Conservation (phyloP, 2,888 invertebrate species). For the Euplexia lucipara region DNA sequence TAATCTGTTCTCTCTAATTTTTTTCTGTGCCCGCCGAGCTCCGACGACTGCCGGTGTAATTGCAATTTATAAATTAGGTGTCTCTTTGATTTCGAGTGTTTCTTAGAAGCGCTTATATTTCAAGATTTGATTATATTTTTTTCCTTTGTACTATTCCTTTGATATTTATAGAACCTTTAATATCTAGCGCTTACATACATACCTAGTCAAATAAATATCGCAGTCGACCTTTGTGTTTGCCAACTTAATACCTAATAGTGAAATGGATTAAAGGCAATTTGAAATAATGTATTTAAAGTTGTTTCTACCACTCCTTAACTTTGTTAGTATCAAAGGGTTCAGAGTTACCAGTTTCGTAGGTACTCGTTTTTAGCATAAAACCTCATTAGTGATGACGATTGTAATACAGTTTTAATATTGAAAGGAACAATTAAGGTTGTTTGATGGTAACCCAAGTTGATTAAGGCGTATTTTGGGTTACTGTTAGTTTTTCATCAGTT, state of each 20-base stretch:
- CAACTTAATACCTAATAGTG: constrained; percentile 57
- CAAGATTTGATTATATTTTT: constrained; percentile 79
- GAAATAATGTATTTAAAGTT: constrained; percentile 61
- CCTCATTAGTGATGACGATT: constrained; percentile 49
- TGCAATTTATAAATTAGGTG: constrained; percentile 89
- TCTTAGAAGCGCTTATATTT: constrained; percentile 80
- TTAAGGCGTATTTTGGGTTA: constrained; percentile 44
- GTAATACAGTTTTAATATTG: constrained; percentile 31
- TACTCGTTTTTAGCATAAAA: constrained; percentile 52
- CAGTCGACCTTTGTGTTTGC: constrained; percentile 51
- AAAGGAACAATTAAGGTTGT: constrained; percentile 21
- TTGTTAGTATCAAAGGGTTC: constrained; percentile 59
- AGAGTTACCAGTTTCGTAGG: constrained; percentile 48
- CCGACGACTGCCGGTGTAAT: constrained; percentile 83
- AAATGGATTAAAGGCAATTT: constrained; percentile 54
- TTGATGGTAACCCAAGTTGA: constrained; percentile 22
- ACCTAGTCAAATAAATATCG: constrained; percentile 58
- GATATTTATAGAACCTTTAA: constrained; percentile 70
- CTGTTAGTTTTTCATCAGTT: constrained; percentile 77
- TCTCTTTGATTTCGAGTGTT: constrained; percentile 83
- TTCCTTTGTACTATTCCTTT: constrained; percentile 77
- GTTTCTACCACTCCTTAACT: constrained; percentile 54
- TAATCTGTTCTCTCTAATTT: constrained; percentile 87
- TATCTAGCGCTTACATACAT: constrained; percentile 55
- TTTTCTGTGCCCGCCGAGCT: constrained; percentile 77